Evolutionary conservation across 2,888 invertebrate species (phyloP), one percentile per base, ranked within the genome.

Genomic region (Allolobophora icterica): DNA sequence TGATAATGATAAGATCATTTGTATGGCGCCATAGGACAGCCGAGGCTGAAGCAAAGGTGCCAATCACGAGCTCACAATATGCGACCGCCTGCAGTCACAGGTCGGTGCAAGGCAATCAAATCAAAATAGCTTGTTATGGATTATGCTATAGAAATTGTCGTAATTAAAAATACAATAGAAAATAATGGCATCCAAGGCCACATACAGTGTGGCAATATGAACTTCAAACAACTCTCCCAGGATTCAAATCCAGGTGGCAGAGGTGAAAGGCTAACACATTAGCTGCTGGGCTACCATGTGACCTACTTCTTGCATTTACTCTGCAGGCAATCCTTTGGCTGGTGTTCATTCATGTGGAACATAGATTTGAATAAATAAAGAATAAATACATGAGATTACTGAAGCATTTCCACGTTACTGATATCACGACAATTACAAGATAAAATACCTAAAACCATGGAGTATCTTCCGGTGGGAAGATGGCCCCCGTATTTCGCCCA

Each of bases 401-500:
- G 30, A 71, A 11, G n/a, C 2, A 30, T 71, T n/a, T 71, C 71
- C 30, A 71, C 8, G n/a, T 30, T 6, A 71, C 4, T 52, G 3
- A 71, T 3, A 30, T 71, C 71, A 71, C 1, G 30, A 30, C n/a
- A 71, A 71, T 71, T 15, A 71, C 8, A 71, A 71, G 71, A 71
- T 11, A 71, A n/a, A n/a, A 71, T 71, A 71, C 71, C 71, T 71
- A n/a, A 71, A n/a, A 71, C 71, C 30, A 13, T n/a, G 3, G 87
- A 35, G 87, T 35, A 87, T 35, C 87, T 34, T 34, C 87, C 87
- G 8, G 87, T 38, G 35, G 87, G 87, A 35, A 87, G 87, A 87
- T 87, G 87, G 87, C 87, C 87, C 15, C 87, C 87, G 87, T 87
- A 87, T 87, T 87, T 87, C 11, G 17, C 87, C 87, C 87, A 87